Evolutionary conservation across 2,888 invertebrate species (phyloP).

Genomic region (Callyntrura guangdongensis): DNA sequence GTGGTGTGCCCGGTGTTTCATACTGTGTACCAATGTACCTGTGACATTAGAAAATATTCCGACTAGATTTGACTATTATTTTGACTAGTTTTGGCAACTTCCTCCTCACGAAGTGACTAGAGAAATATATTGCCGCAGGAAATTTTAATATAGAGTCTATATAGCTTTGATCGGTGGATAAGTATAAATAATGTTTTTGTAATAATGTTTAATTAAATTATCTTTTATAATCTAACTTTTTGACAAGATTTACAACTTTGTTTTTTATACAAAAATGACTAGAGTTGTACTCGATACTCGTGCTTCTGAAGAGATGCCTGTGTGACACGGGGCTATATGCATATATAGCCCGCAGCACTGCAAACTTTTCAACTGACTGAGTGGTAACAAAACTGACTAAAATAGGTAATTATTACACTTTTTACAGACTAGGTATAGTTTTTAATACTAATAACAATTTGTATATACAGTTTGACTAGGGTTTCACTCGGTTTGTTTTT

Average conservation of each 20-base stretch:
- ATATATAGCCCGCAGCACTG: no score
- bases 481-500: slow-evolving; percentile 66
- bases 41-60: no score
- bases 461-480: slow-evolving; percentile 50
- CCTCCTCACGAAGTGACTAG: slow-evolving; percentile 39
- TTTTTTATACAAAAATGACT: no score
- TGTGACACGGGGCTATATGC: no score
- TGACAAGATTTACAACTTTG: slow-evolving; percentile 44
- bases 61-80: no score
- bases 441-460: not conserved
- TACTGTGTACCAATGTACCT: no score
- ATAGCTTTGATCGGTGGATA: no score
- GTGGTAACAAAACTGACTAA: slow-evolving; percentile 65
- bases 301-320: not conserved
- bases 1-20: no score
- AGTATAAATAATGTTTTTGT: no score
- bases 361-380: slow-evolving; percentile 54
- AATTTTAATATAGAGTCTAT: no score
- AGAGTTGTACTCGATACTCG: slow-evolving; percentile 60
- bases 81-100: slow-evolving; percentile 22
- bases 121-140: not conserved
- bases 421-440: slow-evolving; percentile 59
- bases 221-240: not conserved
- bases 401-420: slow-evolving; percentile 40
- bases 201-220: no score